Evolutionary conservation across 2,797 vertebrate genomes (phyloP).

Genomic region (Lemur catta): DNA sequence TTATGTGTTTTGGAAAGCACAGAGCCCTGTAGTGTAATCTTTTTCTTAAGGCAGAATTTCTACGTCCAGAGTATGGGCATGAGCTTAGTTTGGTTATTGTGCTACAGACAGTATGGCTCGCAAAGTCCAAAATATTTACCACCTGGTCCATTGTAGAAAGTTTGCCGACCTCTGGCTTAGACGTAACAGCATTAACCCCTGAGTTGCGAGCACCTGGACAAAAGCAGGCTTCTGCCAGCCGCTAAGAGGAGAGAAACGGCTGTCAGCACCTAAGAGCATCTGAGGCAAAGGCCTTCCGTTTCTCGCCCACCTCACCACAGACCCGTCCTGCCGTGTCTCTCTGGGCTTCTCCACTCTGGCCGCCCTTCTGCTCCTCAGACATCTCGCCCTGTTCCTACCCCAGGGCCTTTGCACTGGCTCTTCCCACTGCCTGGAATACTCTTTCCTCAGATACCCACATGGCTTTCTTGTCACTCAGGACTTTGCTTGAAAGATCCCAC

Average conservation of each 20-base stretch:
- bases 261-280: background rate
- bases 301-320: background rate
- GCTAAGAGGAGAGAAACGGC: background rate
- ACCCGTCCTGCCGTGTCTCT: background rate
- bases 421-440: background rate
- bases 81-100: background rate
- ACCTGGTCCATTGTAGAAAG: background rate
- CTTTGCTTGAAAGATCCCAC: background rate
- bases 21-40: constrained; percentile 40
- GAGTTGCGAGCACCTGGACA: background rate
- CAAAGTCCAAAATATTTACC: background rate
- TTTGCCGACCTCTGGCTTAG: background rate
- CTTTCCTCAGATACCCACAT: background rate
- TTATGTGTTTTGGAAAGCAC: constrained; percentile 54
- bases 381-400: background rate
- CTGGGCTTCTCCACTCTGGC: background rate
- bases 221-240: background rate
- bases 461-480: background rate
- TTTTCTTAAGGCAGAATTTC: constrained; percentile 59
- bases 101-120: background rate
- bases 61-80: background rate
- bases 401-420: background rate
- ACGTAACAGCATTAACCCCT: background rate
- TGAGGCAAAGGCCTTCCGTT: rapidly evolving
- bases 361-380: background rate